Percentiles rank a stretch among this genome's conserved stretches.
These are phyloP conservation scores for Typhlomys cinereus DNA, from an alignment of 2,113 vertebrate genomes.

Conservation along the genomic window DNA sequence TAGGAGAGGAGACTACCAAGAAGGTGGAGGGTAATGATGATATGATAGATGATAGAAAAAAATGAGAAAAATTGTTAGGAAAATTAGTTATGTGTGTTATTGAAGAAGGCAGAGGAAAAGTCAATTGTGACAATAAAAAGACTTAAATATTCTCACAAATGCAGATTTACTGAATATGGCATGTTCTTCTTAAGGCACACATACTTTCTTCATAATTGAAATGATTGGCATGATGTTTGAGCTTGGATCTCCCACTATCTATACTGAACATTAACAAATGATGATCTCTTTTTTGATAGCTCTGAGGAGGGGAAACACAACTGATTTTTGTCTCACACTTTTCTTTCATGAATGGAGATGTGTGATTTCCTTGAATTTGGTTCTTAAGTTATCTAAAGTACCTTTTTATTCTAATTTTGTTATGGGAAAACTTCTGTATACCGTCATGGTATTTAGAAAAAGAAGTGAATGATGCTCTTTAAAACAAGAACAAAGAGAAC, in stretches of 20 bases:
- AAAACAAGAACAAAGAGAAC: neutral
- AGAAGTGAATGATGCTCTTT: neutral
- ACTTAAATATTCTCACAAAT: neutral
- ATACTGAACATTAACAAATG: neutral
- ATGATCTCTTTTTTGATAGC: neutral
- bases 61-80: neutral
- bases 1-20: neutral
- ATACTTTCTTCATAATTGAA: neutral
- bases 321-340: neutral
- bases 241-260: neutral
- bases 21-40: neutral
- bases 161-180: neutral
- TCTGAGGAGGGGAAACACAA: neutral
- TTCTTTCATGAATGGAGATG: neutral
- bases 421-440: neutral
- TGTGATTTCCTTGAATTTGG: neutral
- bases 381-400: neutral
- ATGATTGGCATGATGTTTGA: neutral
- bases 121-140: constrained; percentile 14
- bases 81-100: neutral
- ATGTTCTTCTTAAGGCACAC: constrained; percentile 37
- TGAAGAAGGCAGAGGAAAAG: neutral
- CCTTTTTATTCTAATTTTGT: neutral
- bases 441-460: neutral
- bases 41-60: neutral